These are phyloP conservation scores for Campoletis sonorensis DNA, from an alignment of 1,140 invertebrate species.

Conservation along the genomic window DNA sequence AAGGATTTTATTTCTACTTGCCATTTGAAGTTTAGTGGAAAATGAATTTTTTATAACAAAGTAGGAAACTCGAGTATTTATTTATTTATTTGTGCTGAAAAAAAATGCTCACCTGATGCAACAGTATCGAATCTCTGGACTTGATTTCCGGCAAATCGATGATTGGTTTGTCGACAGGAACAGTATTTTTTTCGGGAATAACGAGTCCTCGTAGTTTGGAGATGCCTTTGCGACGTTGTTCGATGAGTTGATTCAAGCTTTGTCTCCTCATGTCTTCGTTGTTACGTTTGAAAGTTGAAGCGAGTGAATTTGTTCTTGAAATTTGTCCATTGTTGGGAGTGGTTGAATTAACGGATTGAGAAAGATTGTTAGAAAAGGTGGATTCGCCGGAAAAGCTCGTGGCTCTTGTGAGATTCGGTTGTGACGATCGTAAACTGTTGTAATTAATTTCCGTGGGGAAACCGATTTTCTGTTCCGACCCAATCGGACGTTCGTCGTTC, in stretches of 20 bases:
- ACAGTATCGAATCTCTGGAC: slow-evolving; percentile 77
- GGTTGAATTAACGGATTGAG: slow-evolving; percentile 29
- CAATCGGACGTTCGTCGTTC: not conserved
- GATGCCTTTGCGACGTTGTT: slow-evolving; percentile 87
- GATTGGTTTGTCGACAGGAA: slow-evolving; percentile 77
- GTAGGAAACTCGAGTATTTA: no score
- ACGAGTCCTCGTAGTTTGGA: slow-evolving; percentile 90
- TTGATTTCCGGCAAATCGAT: slow-evolving; percentile 89
- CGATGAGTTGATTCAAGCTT: slow-evolving; percentile 83
- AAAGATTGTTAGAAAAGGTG: slow-evolving; percentile 43
- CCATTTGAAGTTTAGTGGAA: no score
- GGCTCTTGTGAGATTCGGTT: slow-evolving; percentile 69
- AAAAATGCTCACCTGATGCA: slow-evolving; percentile 69
- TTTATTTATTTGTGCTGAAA: no score
- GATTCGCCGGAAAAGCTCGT: slow-evolving; percentile 76
- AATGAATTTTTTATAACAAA: no score
- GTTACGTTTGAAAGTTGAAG: slow-evolving; percentile 70
- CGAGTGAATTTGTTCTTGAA: slow-evolving; percentile 72
- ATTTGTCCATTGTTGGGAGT: slow-evolving; percentile 57
- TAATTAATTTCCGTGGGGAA: not conserved
- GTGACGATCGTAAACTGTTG: slow-evolving; percentile 23
- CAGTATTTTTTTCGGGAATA: slow-evolving; percentile 86
- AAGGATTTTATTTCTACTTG: no score
- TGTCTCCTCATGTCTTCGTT: slow-evolving; percentile 69
- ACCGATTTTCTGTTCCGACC: not conserved